Base-by-base conservation (phyloP, 2,113 vertebrate genomes). In the Antennarius striatus region DNA sequence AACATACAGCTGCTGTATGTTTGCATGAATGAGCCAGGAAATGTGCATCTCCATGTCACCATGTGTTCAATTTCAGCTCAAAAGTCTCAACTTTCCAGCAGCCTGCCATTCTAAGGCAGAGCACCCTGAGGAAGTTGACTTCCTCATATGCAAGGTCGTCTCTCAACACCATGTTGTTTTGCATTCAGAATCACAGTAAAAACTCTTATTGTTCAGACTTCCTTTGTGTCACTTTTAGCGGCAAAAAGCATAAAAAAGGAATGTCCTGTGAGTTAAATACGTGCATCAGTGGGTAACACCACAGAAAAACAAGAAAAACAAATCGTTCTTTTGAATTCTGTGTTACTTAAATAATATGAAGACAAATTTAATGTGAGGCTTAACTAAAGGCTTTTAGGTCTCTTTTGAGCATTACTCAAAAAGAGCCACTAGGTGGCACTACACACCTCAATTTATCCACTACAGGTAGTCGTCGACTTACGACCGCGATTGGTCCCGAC, bases 71-170 rank as follows among this genome's bases (percentile, higher is more conserved):
- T 49, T 68, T 59, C 32, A 36, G 55, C n/a, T n/a, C n/a, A n/a
- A n/a, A n/a, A n/a, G n/a, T n/a, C 28, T 64, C 79, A 13, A 77
- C 63, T 83, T 74, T 61, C 22, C 62, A 48, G 68, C 9, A 9
- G 39, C 9, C 39, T 40, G 39, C 39, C 39, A 9, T 9, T 40
- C 39, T 28, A 32, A 54, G 22, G 63, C 51, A 42, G 14, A 30
- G 42, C 16, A 28, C 77, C 62, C 57, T 32, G 55, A 64, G 84
- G 82, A 82, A 68, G 62, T 17, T 1, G 3, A 80, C 87, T 88
- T 90, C 87, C 87, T 88, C 56, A 69, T 47, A 32, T n/a, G 68
- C 80, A 74, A 78, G 17, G 51, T 5, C n/a, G 0, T 80, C 75
- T 71, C 52, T 85, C 74, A 88, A 73, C 79, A 67, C 64, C 17